Conservation (phyloP, 2,113 vertebrate genomes). For the Talpa occidentalis region DNA sequence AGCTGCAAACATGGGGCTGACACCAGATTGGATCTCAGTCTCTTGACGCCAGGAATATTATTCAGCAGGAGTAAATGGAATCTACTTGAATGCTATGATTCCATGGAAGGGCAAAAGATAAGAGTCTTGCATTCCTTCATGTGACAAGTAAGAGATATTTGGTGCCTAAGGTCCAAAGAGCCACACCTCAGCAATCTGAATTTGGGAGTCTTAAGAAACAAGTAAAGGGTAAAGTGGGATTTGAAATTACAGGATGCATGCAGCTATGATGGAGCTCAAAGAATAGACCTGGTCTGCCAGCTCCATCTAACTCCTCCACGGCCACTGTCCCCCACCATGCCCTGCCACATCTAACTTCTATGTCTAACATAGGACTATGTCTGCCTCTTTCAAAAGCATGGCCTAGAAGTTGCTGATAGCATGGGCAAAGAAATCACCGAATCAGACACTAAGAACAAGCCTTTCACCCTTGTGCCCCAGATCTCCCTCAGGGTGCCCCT, state of each 20-base stretch:
- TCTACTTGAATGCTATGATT: not conserved
- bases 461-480: not conserved
- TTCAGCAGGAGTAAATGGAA: not conserved
- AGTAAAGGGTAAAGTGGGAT: not conserved
- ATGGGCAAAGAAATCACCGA: not conserved
- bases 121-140: not conserved
- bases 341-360: not conserved
- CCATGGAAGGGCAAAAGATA: not conserved
- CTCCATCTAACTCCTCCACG: fast-evolving
- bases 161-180: not conserved
- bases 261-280: not conserved
- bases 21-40: not conserved
- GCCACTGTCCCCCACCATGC: not conserved
- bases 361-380: not conserved
- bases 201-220: not conserved
- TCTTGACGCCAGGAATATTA: not conserved
- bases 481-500: not conserved
- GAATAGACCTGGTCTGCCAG: not conserved
- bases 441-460: not conserved
- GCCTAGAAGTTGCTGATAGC: not conserved
- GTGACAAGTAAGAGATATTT: not conserved
- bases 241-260: not conserved
- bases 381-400: not conserved
- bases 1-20: not conserved
- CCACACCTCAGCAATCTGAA: not conserved